Percentiles rank a stretch among this genome's conserved stretches.
phyloP scores from a whole-genome alignment of 2,888 invertebrate species.

The Monoplex corrugatus region DNA sequence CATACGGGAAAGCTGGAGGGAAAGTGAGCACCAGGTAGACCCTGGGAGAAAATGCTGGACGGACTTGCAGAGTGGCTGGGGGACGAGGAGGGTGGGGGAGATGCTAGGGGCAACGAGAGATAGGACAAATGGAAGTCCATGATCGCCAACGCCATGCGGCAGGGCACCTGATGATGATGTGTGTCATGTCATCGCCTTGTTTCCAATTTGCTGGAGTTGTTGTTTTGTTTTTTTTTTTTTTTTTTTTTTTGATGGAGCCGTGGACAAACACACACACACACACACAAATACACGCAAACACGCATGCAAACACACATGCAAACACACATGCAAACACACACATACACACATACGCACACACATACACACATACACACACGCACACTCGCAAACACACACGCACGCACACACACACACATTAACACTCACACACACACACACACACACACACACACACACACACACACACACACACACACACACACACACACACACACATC shows the following conservation, averaged over 20 bases:
- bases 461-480: conserved; percentile 28
- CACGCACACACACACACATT: conserved; percentile 12
- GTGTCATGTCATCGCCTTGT: no score
- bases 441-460: conserved; percentile 18
- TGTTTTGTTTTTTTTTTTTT: not conserved
- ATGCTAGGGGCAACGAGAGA: no score
- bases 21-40: no score
- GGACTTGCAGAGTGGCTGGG: no score
- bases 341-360: conserved; percentile 34
- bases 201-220: not conserved
- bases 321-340: conserved; percentile 23
- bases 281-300: conserved; percentile 25
- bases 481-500: not conserved
- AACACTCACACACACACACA: conserved; percentile 30
- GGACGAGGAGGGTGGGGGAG: no score
- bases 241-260: not conserved
- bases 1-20: no score
- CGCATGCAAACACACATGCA: conserved; percentile 15
- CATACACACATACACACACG: conserved; percentile 20
- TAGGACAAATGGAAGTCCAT: no score
- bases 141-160: no score
- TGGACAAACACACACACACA: not conserved
- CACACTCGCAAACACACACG: conserved; percentile 24
- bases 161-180: no score
- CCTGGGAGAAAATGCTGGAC: no score